These are phyloP conservation scores for Pica pica DNA, from an alignment of 2,113 vertebrate genomes.

Conservation along the genomic window DNA sequence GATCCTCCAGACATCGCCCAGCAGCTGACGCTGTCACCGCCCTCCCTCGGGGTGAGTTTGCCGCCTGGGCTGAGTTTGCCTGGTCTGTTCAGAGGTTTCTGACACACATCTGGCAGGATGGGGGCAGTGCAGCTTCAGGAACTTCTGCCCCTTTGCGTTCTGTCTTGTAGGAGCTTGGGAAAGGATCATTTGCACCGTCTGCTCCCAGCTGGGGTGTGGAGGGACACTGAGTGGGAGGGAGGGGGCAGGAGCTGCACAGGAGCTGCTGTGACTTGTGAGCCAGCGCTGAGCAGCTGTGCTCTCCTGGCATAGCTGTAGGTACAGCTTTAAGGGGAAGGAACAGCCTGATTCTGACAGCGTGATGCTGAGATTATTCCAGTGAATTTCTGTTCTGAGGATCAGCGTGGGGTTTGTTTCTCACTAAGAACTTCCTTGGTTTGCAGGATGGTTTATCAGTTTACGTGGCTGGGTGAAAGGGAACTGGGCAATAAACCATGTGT, in stretches of 20 bases:
- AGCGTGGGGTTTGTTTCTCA: neutral
- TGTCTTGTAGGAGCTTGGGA: neutral
- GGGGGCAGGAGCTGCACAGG: neutral
- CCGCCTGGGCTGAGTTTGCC: neutral
- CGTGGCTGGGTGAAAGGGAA: neutral
- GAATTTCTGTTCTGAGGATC: neutral
- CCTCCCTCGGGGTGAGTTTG: neutral
- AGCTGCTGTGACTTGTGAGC: neutral
- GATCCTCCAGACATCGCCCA: fast-evolving
- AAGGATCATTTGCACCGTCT: neutral
- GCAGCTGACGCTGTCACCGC: fast-evolving
- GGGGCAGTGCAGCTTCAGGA: neutral
- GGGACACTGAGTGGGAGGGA: neutral
- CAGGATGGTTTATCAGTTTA: neutral
- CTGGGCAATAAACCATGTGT: neutral
- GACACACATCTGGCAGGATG: neutral
- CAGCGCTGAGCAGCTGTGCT: neutral
- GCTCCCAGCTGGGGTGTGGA: neutral
- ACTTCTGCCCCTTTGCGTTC: neutral
- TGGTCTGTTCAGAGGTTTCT: neutral
- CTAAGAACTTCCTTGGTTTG: neutral
- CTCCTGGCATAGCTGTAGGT: fast-evolving
- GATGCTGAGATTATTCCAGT: neutral
- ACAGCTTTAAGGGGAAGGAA: neutral
- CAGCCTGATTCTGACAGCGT: neutral